Evolutionary conservation across 2,797 vertebrate species (phyloP).

Genomic region (Argya squamiceps): DNA sequence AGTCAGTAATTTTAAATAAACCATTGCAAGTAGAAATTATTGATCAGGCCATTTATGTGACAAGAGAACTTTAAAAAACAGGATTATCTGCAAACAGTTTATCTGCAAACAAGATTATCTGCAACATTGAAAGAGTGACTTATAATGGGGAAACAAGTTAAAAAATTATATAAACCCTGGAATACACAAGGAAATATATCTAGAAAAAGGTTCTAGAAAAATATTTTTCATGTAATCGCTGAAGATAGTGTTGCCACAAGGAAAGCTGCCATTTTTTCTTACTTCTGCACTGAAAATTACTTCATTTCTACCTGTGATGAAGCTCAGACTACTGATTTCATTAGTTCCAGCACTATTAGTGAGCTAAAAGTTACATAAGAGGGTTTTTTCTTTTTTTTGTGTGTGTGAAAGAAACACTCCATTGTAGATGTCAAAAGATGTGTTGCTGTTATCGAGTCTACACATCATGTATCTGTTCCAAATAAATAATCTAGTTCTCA

Average conservation of each 20-base stretch:
- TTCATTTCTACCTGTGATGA: neutral
- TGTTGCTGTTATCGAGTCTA: neutral
- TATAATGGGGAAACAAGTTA: neutral
- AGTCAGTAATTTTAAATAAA: neutral
- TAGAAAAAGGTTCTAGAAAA: neutral
- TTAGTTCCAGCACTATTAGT: neutral
- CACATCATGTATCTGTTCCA: neutral
- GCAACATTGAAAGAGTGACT: neutral
- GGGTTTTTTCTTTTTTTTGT: neutral
- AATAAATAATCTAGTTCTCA: neutral
- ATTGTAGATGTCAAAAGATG: neutral
- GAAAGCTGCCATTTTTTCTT: neutral
- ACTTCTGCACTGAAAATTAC: neutral
- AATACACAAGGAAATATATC: neutral
- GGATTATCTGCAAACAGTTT: neutral
- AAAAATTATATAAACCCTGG: neutral
- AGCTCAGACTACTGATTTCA: neutral
- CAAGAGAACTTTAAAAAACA: neutral
- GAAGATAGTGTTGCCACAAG: neutral
- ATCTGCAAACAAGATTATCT: too few relatives aligned
- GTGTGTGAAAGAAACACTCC: neutral
- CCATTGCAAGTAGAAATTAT: neutral
- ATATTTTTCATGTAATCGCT: neutral
- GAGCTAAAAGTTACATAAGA: neutral
- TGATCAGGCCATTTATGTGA: neutral